Base-by-base conservation (phyloP, 2,888 invertebrate species). In the Drosophila incognita region DNA sequence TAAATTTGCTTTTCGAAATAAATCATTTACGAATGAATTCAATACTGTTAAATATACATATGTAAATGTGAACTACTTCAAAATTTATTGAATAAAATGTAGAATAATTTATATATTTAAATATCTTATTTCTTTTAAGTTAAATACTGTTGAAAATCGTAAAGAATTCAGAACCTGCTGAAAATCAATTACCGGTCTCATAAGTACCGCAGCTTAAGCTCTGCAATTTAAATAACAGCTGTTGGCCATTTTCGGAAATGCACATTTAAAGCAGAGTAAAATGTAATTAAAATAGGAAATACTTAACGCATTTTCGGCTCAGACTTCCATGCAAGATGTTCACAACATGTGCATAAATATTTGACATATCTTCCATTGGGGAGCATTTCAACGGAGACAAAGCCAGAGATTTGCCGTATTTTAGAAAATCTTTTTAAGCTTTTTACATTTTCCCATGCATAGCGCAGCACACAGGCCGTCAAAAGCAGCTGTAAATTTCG, bases 401-500 rank as follows among this genome's bases (percentile, higher is more conserved):
- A 38, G 29, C 27, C 27, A 13, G 7, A 38, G 40, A 27, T 36
- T 38, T 42, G 42, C 6, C 42, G 46, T 10, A 40, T 21, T 40
- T 57, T 57, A 21, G 29, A 57, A 31, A 57, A 31, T 57, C 5
- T 42, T n/a, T 57, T 42, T 18, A 21, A 27, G 3, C 40, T 31
- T 53, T 38, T 42, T 11, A 56, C 33, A 61, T 69, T 70, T 82
- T 87, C 80, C 76, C 87, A 83, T 74, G 84, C 66, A 72, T 48
- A 58, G n/a, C n/a, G n/a, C n/a, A n/a, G 21, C 18, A 29, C 33
- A 27, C 36, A 42, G 54, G 49, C 24, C 38, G 18, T n/a, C 46
- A 65, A 62, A 21, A 59, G 51, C 57, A 75, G 73, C 75, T 80
- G 80, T 79, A 80, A 77, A 57, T 69, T 86, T 74, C 40, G 74